These are phyloP conservation scores for Isotomurus palustris DNA, from an alignment of 2,888 invertebrate genomes.

Conservation along the genomic window DNA sequence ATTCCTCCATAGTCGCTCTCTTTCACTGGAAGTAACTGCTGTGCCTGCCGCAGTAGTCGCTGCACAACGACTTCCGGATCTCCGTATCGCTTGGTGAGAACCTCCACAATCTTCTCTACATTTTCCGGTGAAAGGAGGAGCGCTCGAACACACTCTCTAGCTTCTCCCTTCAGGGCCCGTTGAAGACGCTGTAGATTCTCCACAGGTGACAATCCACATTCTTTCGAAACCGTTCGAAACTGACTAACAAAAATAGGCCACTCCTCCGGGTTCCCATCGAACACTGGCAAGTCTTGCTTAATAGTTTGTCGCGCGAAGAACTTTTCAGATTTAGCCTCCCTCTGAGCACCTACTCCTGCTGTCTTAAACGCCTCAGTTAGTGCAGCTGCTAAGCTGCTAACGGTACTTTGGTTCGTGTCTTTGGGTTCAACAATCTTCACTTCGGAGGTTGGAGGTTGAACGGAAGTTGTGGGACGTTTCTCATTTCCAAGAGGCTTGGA, in stretches of 20 bases:
- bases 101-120: neutral
- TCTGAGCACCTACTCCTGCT: neutral
- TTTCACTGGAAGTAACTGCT: no score
- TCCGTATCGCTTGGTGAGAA: neutral
- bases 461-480: no score
- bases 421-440: no score
- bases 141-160: neutral
- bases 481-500: neutral
- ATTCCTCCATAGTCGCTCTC: no score
- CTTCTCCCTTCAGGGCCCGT: neutral
- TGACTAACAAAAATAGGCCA: slow-evolving; percentile 1
- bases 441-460: no score
- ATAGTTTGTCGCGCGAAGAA: neutral
- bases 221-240: neutral
- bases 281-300: neutral
- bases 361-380: no score
- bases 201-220: neutral
- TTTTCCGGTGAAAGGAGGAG: neutral
- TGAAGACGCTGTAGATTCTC: neutral
- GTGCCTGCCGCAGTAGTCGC: no score
- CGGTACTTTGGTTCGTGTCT: no score
- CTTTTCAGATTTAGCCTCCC: neutral
- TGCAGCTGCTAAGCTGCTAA: no score
- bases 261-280: neutral
- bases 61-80: neutral